phyloP scores from a whole-genome alignment of 2,888 invertebrate genomes.

The Spodoptera exigua region DNA sequence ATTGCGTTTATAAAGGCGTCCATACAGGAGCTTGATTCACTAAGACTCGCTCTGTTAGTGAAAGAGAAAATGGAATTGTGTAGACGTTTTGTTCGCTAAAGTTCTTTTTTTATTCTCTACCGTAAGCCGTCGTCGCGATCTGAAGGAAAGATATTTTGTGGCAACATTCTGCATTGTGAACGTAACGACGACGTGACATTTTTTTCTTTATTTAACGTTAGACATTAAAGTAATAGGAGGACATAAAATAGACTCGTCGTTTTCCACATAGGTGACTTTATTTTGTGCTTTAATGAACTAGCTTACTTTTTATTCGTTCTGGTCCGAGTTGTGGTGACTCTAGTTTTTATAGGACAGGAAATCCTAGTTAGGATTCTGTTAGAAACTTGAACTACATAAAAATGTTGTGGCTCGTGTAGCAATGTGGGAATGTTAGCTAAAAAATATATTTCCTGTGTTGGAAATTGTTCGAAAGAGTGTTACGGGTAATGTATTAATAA shows the following conservation, averaged over 20 bases:
- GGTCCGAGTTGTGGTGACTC: constrained; percentile 45
- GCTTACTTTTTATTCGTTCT: constrained; percentile 60
- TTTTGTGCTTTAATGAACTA: constrained; percentile 56
- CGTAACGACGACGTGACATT: constrained; percentile 72
- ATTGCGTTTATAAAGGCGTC: constrained; percentile 88
- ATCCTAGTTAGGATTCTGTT: constrained; percentile 61
- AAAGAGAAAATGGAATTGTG: constrained; percentile 89
- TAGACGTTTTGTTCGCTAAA: constrained; percentile 83
- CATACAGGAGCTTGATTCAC: constrained; percentile 85
- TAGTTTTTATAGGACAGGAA: constrained; percentile 62
- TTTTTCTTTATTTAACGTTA: constrained; percentile 65
- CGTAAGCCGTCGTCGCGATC: constrained; percentile 66
- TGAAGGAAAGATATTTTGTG: constrained; percentile 71
- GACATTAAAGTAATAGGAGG: constrained; percentile 67
- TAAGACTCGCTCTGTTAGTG: constrained; percentile 83
- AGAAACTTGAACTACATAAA: constrained; percentile 55
- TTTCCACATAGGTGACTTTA: constrained; percentile 56
- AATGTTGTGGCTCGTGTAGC: constrained; percentile 41
- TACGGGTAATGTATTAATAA: constrained; percentile 69
- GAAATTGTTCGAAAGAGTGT: constrained; percentile 19
- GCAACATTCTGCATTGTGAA: constrained; percentile 71
- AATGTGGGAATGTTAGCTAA: constrained; percentile 46
- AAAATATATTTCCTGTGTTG: constrained; percentile 48
- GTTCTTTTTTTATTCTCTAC: constrained; percentile 76
- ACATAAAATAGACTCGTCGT: constrained; percentile 60